A percentile compares a stretch with the other conserved stretches of the same genome.
phyloP scores from a whole-genome alignment of 1,140 invertebrate genomes.

The Temnothorax curvispinosus region DNA sequence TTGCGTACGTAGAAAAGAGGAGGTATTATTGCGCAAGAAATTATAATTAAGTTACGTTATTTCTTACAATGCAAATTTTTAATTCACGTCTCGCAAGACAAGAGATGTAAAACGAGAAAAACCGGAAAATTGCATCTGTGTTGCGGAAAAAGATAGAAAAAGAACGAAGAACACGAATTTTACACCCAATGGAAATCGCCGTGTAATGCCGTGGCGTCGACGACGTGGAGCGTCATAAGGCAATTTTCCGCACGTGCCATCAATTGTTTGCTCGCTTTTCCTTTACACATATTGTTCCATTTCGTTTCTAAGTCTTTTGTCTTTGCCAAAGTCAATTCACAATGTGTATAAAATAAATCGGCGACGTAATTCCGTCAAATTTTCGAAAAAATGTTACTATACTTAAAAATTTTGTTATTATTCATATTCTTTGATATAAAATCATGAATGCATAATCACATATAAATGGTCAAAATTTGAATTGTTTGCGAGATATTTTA shows the following conservation, averaged over 20 bases:
- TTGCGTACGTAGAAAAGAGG: not conserved
- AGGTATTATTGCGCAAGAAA: not conserved
- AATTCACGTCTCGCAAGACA: not conserved
- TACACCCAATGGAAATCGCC: conserved; percentile 29
- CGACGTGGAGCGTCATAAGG: conserved; percentile 27
- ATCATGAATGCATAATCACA: not conserved
- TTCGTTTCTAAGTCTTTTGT: conserved; percentile 23
- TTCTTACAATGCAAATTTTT: not conserved
- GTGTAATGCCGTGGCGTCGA: not conserved
- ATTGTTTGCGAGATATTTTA: too few species aligned
- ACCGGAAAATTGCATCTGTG: conserved; percentile 20
- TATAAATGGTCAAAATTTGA: too few species aligned
- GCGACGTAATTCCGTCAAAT: not conserved
- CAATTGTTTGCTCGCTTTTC: conserved; percentile 36
- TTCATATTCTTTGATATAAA: not conserved
- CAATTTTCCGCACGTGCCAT: conserved; percentile 37
- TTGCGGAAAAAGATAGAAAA: not conserved
- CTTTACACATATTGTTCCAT: conserved; percentile 26
- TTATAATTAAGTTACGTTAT: not conserved
- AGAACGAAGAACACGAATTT: conserved; percentile 24
- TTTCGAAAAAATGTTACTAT: not conserved
- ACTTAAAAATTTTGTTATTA: not conserved
- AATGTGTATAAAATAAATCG: conserved; percentile 10
- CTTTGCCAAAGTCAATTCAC: conserved; percentile 8
- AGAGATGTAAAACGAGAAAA: conserved; percentile 5